Conservation (phyloP, 2,888 invertebrate species). For the Bombylius discolor region DNA sequence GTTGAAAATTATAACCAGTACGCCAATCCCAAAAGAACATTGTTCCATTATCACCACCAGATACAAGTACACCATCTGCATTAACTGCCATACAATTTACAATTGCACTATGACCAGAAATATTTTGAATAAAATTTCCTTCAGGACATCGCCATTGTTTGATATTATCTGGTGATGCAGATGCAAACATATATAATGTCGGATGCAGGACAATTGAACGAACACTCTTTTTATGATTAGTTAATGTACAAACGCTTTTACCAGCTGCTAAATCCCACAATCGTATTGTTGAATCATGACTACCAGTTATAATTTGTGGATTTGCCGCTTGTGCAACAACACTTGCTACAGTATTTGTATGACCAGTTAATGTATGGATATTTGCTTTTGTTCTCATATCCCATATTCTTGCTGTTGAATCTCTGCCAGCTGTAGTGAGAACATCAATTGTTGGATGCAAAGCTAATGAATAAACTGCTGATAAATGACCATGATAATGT, state of each 20-base stretch:
- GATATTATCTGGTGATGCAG: constrained; percentile 96
- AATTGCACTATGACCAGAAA: constrained; percentile 94
- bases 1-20: constrained; percentile 97
- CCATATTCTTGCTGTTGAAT: constrained; percentile 95
- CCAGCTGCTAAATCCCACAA: constrained; percentile 97
- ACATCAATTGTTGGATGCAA: constrained; percentile 94
- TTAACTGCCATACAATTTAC: constrained; percentile 94
- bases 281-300: constrained; percentile 92
- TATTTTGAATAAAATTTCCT: constrained; percentile 91
- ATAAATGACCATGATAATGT: constrained; percentile 97
- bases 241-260: constrained; percentile 83
- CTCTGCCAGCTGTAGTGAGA: constrained; percentile 83
- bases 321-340: constrained; percentile 86
- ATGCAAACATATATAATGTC: constrained; percentile 82
- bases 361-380: constrained; percentile 89
- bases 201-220: constrained; percentile 67
- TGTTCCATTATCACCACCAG: constrained; percentile 96
- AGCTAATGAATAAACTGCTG: constrained; percentile 86
- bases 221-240: constrained; percentile 97
- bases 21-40: constrained; percentile 98
- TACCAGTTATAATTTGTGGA: constrained; percentile 88
- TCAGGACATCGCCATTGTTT: constrained; percentile 99
- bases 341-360: constrained; percentile 93
- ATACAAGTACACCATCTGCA: constrained; percentile 88
- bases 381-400: constrained; percentile 98